A percentile compares a stretch with the other conserved stretches of the same genome.
Evolutionary conservation across 1,140 invertebrate genomes (phyloP).

Genomic region (Batillaria attramentaria): DNA sequence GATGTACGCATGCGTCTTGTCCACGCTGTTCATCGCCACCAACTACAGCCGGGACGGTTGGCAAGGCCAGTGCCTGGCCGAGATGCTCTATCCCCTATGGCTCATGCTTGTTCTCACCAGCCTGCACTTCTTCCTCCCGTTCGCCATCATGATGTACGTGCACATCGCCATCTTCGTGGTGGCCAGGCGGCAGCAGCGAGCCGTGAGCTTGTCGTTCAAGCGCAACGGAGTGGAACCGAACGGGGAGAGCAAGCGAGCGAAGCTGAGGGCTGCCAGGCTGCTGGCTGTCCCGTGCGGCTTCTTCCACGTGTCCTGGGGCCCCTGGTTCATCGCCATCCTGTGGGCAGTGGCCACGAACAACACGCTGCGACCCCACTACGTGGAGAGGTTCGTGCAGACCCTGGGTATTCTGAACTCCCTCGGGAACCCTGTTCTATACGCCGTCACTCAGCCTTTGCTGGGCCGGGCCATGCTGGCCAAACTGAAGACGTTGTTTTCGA

Average conservation of each 20-base stretch:
- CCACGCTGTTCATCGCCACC: slow-evolving; percentile 7
- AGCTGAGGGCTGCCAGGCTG: slow-evolving; percentile 21
- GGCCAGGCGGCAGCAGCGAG: slow-evolving; percentile 19
- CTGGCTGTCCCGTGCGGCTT: slow-evolving; percentile 20
- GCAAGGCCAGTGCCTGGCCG: background rate
- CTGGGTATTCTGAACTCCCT: slow-evolving; percentile 20
- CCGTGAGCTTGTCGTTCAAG: slow-evolving; percentile 17
- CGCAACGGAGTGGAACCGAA: background rate
- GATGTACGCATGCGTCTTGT: background rate
- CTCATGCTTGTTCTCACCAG: background rate
- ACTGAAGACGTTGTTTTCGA: background rate
- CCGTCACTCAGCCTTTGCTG: slow-evolving; percentile 21
- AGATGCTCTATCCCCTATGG: slow-evolving; percentile 18
- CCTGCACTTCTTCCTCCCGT: slow-evolving; percentile 20
- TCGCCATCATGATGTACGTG: slow-evolving; percentile 24
- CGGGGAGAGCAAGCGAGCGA: background rate
- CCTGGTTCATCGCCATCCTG: slow-evolving; percentile 18
- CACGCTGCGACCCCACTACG: background rate
- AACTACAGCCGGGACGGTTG: background rate
- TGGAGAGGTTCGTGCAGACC: slow-evolving; percentile 21
- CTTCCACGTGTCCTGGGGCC: slow-evolving; percentile 31
- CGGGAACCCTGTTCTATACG: slow-evolving; percentile 29
- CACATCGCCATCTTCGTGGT: slow-evolving; percentile 24
- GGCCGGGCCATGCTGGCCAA: slow-evolving; percentile 22
- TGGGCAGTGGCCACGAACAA: background rate